These are phyloP conservation scores for Amiota minor DNA, from an alignment of 2,888 invertebrate genomes.

Conservation along the genomic window DNA sequence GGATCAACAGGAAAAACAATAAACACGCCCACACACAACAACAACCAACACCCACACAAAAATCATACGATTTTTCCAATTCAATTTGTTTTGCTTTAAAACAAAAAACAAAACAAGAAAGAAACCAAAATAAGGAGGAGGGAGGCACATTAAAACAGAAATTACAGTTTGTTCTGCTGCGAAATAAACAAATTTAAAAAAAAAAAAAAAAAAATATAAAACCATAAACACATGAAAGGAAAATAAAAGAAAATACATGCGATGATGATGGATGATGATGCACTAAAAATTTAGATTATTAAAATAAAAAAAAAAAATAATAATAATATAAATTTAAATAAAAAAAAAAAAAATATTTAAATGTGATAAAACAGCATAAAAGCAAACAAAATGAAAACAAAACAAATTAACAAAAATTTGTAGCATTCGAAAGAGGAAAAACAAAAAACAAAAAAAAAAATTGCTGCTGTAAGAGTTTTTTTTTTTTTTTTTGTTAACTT, in stretches of 20 bases:
- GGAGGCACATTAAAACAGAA: no score
- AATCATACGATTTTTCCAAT: no score
- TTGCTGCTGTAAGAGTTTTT: not conserved
- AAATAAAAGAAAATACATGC: constrained; percentile 37
- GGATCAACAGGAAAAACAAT: no score
- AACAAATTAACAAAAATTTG: constrained; percentile 6
- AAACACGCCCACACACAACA: no score
- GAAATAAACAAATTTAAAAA: no score
- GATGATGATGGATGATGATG: constrained; percentile 41
- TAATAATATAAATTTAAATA: constrained; percentile 37
- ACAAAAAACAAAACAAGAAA: not conserved
- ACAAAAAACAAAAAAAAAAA: not conserved
- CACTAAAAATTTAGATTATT: constrained; percentile 33
- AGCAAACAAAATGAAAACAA: not conserved
- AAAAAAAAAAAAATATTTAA: constrained; percentile 38
- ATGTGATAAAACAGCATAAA: constrained; percentile 22
- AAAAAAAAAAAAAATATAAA: not conserved
- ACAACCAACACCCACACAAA: no score
- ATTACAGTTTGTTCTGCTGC: no score
- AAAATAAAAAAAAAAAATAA: constrained; percentile 44
- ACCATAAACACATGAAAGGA: not conserved
- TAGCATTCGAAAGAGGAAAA: constrained; percentile 5
- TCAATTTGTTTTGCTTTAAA: not conserved
- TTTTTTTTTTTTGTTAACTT: constrained; percentile 34
- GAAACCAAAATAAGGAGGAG: no score